Conservation (phyloP, 2,113 vertebrate species). For the Phylloscopus trochilus region DNA sequence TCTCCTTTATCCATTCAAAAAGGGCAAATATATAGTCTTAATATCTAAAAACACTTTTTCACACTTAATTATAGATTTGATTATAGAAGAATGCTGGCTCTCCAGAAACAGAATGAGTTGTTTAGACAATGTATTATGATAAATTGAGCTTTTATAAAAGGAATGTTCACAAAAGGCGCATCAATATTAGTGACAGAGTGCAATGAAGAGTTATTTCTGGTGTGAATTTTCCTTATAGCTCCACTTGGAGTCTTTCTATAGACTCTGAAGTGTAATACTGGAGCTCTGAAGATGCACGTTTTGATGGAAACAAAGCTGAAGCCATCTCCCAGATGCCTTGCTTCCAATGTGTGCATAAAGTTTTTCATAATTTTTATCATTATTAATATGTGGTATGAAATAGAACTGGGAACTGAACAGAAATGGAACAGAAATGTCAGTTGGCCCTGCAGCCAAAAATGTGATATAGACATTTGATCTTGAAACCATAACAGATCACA, state of each 20-base stretch:
- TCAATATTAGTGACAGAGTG: background rate
- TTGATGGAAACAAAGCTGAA: background rate
- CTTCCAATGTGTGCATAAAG: background rate
- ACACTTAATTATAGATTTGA: background rate
- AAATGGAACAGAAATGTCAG: background rate
- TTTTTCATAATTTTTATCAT: background rate
- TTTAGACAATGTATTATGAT: background rate
- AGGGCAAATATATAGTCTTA: background rate
- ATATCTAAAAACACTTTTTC: background rate
- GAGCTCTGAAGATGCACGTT: background rate
- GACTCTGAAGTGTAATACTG: background rate
- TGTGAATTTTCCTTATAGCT: background rate
- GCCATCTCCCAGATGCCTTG: background rate
- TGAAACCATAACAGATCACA: background rate
- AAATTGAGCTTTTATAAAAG: background rate
- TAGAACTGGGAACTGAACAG: background rate
- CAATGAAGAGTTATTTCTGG: background rate
- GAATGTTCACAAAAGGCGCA: background rate
- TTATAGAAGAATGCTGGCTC: background rate
- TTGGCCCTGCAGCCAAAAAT: background rate
- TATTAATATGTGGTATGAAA: background rate
- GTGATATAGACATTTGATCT: background rate
- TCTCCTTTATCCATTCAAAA: background rate
- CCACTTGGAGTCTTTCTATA: background rate
- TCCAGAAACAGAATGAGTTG: background rate